These are phyloP conservation scores for Ceratosolen solmsi DNA, from an alignment of 1,140 invertebrate genomes.

Conservation along the genomic window DNA sequence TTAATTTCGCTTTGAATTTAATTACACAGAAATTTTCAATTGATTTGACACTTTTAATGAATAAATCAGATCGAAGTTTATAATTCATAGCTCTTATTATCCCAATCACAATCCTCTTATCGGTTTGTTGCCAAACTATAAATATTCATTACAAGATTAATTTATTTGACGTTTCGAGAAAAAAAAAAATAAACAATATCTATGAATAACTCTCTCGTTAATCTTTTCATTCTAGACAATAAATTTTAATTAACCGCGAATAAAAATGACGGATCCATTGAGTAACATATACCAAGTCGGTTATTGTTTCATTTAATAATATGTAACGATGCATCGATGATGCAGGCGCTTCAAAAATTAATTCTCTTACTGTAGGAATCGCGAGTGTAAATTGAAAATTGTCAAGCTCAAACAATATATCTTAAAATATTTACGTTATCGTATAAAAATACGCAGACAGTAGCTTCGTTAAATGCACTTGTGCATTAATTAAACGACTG, in stretches of 20 bases:
- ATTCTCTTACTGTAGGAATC: not conserved
- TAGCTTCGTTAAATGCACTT: too few relatives aligned
- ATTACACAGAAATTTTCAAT: not conserved
- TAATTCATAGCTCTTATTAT: not conserved
- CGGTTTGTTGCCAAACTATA: constrained; percentile 15
- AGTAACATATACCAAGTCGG: constrained; percentile 1
- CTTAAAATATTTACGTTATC: not conserved
- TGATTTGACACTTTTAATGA: not conserved
- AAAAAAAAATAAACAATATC: constrained; percentile 39
- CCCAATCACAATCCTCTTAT: constrained; percentile 16
- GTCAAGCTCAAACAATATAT: not conserved
- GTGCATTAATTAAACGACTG: too few relatives aligned
- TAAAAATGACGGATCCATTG: constrained; percentile 32
- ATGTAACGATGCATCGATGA: not conserved
- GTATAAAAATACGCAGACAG: too few relatives aligned
- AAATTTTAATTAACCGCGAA: constrained; percentile 39
- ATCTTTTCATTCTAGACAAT: constrained; percentile 20
- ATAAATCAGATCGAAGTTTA: not conserved
- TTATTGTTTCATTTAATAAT: constrained; percentile 21
- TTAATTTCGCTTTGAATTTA: not conserved
- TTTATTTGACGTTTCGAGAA: constrained; percentile 9
- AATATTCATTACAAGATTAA: constrained; percentile 30
- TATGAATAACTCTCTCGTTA: not conserved
- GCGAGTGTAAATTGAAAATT: not conserved
- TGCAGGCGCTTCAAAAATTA: constrained; percentile 1